phyloP scores from a whole-genome alignment of 2,888 invertebrate genomes.

The Melieria crassipennis region DNA sequence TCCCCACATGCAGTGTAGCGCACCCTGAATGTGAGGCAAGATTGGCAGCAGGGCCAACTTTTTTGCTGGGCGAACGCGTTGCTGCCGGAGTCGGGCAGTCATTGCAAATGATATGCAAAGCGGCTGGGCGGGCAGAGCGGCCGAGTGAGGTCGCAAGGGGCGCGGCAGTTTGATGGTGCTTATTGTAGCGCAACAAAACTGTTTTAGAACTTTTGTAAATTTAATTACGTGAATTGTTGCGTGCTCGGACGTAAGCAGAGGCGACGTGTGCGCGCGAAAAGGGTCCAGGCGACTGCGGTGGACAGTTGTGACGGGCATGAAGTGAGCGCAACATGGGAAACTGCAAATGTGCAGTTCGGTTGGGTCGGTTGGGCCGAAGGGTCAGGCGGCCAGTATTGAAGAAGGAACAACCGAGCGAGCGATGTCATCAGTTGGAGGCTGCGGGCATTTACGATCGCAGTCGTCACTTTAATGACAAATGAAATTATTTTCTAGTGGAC shows the following conservation, averaged over 20 bases:
- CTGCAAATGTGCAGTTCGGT: too few relatives aligned
- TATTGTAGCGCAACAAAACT: slow-evolving; percentile 32
- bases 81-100: neutral
- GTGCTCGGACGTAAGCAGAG: neutral
- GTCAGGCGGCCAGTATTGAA: too few relatives aligned
- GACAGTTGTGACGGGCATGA: too few relatives aligned
- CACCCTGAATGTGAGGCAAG: neutral
- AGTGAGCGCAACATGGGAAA: too few relatives aligned
- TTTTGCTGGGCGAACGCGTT: neutral
- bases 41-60: slow-evolving; percentile 20
- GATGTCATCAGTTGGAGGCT: too few relatives aligned
- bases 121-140: slow-evolving; percentile 5
- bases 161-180: neutral
- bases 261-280: neutral
- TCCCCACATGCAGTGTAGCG: too few relatives aligned
- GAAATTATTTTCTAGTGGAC: neutral
- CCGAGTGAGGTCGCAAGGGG: neutral
- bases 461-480: neutral
- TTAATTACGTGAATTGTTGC: slow-evolving; percentile 38
- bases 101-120: slow-evolving; percentile 38
- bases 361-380: too few relatives aligned
- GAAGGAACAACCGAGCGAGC: too few relatives aligned
- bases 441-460: neutral
- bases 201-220: slow-evolving; percentile 38
- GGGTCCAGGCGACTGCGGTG: too few relatives aligned